Conservation (phyloP, 2,888 invertebrate species). For the Chirona hameri region DNA sequence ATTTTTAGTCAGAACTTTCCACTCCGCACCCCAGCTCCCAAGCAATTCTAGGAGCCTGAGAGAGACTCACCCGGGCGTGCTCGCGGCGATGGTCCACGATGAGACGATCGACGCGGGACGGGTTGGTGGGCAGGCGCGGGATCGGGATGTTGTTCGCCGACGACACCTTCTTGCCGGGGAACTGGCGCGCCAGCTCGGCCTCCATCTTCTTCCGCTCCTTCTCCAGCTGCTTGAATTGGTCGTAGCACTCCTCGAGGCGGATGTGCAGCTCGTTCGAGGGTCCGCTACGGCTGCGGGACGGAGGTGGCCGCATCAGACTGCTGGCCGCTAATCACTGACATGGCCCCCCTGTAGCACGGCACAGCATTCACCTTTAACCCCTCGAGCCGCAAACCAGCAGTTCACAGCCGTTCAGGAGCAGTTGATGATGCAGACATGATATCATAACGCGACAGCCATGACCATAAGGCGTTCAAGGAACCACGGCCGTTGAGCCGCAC, state of each 20-base stretch:
- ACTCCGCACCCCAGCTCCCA: too few relatives aligned
- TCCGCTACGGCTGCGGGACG: conserved; percentile 48
- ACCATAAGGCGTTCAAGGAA: too few relatives aligned
- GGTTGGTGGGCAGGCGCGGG: conserved; percentile 71
- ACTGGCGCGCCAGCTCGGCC: conserved; percentile 69
- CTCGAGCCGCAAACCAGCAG: not conserved
- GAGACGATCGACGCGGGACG: conserved; percentile 70
- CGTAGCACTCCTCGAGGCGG: conserved; percentile 70
- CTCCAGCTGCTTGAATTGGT: conserved; percentile 73
- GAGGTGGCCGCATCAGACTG: not conserved
- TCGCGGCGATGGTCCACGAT: conserved; percentile 76
- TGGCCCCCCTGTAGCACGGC: too few relatives aligned
- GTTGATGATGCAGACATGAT: too few relatives aligned
- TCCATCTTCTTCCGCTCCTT: conserved; percentile 76
- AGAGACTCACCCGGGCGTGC: conserved; percentile 55
- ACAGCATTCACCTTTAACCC: not conserved
- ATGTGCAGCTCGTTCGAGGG: conserved; percentile 63
- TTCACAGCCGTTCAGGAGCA: too few relatives aligned
- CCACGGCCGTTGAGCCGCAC: too few relatives aligned
- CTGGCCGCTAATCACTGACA: not conserved
- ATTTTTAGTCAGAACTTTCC: too few relatives aligned
- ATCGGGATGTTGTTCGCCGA: conserved; percentile 70
- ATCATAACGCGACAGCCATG: too few relatives aligned
- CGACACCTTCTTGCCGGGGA: conserved; percentile 72
- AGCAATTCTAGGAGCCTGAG: too few relatives aligned